Evolutionary conservation across 2,113 vertebrate genomes (phyloP), one percentile per base, ranked within the genome.

Genomic region (Carettochelys insculpta): DNA sequence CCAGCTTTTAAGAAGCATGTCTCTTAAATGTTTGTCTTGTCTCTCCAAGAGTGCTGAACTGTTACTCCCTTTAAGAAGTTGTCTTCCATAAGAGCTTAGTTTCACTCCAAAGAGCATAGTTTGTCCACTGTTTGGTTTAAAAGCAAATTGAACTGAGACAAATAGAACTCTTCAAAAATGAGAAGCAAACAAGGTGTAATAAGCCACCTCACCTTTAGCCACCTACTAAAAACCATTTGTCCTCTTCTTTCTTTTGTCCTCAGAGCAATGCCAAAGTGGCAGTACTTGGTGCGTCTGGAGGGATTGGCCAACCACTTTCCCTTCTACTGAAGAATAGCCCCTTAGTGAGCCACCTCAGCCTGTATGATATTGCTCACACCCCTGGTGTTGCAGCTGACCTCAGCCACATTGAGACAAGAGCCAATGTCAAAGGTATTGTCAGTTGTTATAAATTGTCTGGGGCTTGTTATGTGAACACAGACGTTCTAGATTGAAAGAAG

Each of bases 281-380:
- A 0, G 99, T 99, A 88, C 98, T 99, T 1, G 99, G 99, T 38
- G 99, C 99, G 7, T 98, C 99, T 0, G 99, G 99, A 43, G 99
- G 99, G 51, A 99, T 99, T 9, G 99, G 99, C 76, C 99, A 99
- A 96, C 99, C 99, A 0, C 98, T 99, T 0, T 99, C 99, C 0
- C 98, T 99, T 52, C 98, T 99, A 1, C 97, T 99, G 90, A 99
- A 99, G 98, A 99, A 99, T 93, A 99, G 99, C 95, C 99, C 99
- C 0, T 94, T 99, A 95, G 98, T 99, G 93, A 99, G 98, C 93
- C 98, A 98, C 27, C 98, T 99, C 83, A 98, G 97, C 53, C 98
- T 99, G 4, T 99, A 98, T 0, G 99, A 99, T 82, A 99, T 99
- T 0, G 99, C 98, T 0, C 99, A 99, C 95, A 99, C 99, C 0